Evolutionary conservation across 2,113 vertebrate genomes (phyloP), one percentile per base, ranked within the genome.

Genomic region (Microcebus murinus): DNA sequence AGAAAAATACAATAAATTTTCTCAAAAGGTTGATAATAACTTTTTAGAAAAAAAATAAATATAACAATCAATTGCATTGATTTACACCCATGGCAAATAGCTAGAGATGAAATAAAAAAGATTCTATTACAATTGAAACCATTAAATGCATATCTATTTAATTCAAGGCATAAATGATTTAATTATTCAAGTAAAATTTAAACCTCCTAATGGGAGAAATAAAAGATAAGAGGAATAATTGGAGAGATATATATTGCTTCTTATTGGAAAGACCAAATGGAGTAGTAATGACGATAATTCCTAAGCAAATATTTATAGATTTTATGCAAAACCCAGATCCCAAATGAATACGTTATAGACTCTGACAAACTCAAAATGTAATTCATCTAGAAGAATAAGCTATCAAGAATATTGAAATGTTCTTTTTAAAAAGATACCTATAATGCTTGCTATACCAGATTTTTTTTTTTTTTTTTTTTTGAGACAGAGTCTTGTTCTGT

Each of bases 161-260:
- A 94, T 87, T 97, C 23, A 93, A 92, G 82, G 93, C 29, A 94
- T 65, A 96, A 91, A 93, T 93, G 89, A 95, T 94, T 95, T 96
- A 93, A 97, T 94, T 96, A 97, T 94, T 97, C 77, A 96, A 97
- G 93, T 91, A 97, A 96, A 96, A 96, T 83, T 93, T 82, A 79
- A 97, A 96, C 63, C 25, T 94, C 59, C 77, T 93, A 94, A 91
- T 96, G 82, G 65, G 79, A 96, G 42, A 95, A 95, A 95, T 96
- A 94, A 94, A 94, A 90, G 55, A 94, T 48, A 29, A 97, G 59
- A 91, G 23, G 27, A 86, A 91, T 94, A 96, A 96, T 80, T 94
- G 79, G 3, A 94, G 4, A 87, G 17, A 59, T 61, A 81, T 80
- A 73, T 89, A 87, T 55, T 29, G 15, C 48, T 93, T 87, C 68